A percentile compares a stretch with the other conserved stretches of the same genome.
Conservation (phyloP, 2,113 vertebrate species). For the Stegostoma tigrinum region DNA sequence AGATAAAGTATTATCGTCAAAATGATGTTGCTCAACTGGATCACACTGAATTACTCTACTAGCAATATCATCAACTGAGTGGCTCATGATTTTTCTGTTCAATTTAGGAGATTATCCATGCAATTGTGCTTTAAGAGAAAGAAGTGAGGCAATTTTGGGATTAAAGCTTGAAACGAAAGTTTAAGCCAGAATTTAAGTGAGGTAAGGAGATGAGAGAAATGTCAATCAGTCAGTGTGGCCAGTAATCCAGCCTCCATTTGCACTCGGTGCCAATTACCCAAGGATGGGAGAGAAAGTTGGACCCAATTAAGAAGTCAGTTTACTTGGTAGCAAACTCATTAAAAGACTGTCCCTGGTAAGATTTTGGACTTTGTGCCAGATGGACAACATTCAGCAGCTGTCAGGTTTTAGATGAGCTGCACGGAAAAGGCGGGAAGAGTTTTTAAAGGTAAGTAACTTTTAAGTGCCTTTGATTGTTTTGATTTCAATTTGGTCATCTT, state of each 20-base stretch:
- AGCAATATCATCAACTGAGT: neutral
- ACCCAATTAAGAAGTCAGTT: neutral
- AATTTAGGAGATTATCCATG: neutral
- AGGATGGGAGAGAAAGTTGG: neutral
- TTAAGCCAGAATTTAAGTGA: neutral
- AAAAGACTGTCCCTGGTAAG: neutral
- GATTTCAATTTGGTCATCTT: too few species aligned
- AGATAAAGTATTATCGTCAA: neutral
- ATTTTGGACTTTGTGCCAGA: neutral
- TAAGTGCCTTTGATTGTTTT: too few species aligned
- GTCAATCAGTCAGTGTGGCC: neutral
- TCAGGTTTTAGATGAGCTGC: too few species aligned
- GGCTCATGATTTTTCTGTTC: too few species aligned
- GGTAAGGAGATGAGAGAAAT: too few species aligned
- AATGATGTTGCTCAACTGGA: neutral
- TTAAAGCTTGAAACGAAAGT: neutral
- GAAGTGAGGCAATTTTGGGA: neutral
- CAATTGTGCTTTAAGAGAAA: neutral
- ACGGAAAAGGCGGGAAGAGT: too few species aligned
- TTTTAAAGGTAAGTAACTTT: too few species aligned
- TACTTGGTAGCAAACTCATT: neutral
- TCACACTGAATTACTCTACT: neutral
- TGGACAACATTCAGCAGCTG: neutral
- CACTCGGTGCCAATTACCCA: neutral
- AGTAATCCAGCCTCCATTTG: neutral